Evolutionary conservation across 2,113 vertebrate species (phyloP), one percentile per base, ranked within the genome.

Genomic region (Lepus americanus): DNA sequence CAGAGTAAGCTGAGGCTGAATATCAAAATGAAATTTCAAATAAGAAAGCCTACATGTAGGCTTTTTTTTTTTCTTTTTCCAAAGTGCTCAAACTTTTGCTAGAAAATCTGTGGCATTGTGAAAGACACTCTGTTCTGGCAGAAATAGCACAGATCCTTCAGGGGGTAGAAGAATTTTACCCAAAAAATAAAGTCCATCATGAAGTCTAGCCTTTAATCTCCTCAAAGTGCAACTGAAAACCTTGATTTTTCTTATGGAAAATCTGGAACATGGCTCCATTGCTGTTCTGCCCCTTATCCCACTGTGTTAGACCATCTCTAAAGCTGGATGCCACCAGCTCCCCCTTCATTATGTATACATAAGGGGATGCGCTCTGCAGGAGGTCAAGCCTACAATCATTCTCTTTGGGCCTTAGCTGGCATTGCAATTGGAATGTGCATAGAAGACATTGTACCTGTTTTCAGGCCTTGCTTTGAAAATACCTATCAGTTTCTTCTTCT

Each of bases 11-110:
- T 31, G 64, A 86, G 61, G 53, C 69, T 82, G 86, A 95, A 95
- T 33, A 86, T 91, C 92, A 97, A 96, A 97, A 97, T 87, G 91
- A 94, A 97, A 97, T 97, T 96, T 94, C 85, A 94, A 89, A 92
- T 87, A 88, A 95, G 63, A 70, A 76, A 84, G 53, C 7, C 16
- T 89, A 33, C 36, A 53, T 53, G 49, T 67, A 33, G 29, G 22
- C 27, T 51, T 25, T 31, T 70, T 23, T 23, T 14, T 33, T 33
- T 23, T 80, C 31, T 17, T 73, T 25, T 53, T 8, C 25, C 76
- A 55, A 69, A 91, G 27, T 14, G 17, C 39, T 95, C 84, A 77
- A 83, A 91, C 33, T 91, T 97, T 51, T 88, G 64, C 61, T 83
- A 59, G 88, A 95, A 94, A 89, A 29, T 92, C 23, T 49, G n/a